phyloP scores from a whole-genome alignment of 2,113 vertebrate species.

The Leuciscus idus region DNA sequence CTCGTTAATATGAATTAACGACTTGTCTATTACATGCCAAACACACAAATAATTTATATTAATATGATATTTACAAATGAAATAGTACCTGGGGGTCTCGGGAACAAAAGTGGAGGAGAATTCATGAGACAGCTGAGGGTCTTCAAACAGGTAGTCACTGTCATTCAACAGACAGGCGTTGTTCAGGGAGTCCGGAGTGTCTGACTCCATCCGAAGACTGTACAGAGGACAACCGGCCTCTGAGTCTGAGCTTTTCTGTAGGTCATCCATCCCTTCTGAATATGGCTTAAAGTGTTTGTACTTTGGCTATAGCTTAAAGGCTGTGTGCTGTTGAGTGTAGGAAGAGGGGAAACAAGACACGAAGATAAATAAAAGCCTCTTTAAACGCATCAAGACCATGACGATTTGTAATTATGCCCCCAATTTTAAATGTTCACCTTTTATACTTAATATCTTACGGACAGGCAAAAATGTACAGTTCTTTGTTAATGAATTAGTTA shows the following conservation, averaged over 20 bases:
- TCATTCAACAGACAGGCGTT: conserved; percentile 65
- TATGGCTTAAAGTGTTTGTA: neutral
- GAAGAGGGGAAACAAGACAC: neutral
- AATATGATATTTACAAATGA: neutral
- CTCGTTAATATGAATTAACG: neutral
- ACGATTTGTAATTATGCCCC: neutral
- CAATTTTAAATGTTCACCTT: no score
- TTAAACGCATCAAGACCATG: neutral
- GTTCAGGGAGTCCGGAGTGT: conserved; percentile 63
- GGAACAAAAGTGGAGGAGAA: conserved; percentile 60
- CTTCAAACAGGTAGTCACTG: conserved; percentile 49
- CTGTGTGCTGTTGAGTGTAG: neutral
- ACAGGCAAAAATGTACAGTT: neutral
- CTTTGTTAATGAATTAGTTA: no score
- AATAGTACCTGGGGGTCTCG: conserved; percentile 75
- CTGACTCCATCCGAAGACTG: conserved; percentile 53
- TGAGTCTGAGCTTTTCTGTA: conserved; percentile 25
- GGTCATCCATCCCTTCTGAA: conserved; percentile 55
- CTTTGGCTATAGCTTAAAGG: neutral
- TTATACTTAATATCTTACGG: neutral
- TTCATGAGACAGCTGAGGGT: conserved; percentile 27
- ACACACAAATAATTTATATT: neutral
- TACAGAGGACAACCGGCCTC: conserved; percentile 44
- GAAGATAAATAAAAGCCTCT: neutral
- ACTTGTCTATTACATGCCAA: neutral